A percentile compares a stretch with the other conserved stretches of the same genome.
Conservation (phyloP, 1,140 invertebrate species). For the Zaprionus taronus region DNA sequence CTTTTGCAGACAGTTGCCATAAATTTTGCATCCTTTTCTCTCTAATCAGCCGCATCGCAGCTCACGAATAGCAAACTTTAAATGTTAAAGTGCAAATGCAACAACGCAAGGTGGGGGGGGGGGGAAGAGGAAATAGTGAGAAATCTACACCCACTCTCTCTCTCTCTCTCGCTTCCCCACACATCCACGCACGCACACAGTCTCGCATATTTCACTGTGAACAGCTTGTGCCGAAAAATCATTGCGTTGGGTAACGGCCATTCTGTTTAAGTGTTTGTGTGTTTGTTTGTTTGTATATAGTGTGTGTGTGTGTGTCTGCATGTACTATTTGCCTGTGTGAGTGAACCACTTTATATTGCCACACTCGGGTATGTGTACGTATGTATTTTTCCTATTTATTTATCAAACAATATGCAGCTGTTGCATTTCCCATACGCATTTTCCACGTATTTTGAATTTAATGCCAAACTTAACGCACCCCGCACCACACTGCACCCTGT, state of each 20-base stretch:
- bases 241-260: constrained; percentile 52
- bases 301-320: neutral
- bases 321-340: constrained; percentile 12
- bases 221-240: constrained; percentile 54
- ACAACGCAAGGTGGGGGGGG: neutral
- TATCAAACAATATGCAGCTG: constrained; percentile 72
- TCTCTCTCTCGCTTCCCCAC: neutral
- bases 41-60: constrained; percentile 44
- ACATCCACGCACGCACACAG: neutral
- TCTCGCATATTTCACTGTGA: constrained; percentile 46
- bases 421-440: constrained; percentile 71
- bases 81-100: constrained; percentile 45
- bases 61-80: constrained; percentile 20
- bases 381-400: constrained; percentile 58
- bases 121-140: neutral
- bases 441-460: constrained; percentile 54
- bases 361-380: neutral
- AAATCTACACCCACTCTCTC: neutral
- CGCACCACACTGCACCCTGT: neutral
- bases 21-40: constrained; percentile 38
- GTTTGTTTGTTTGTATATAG: neutral
- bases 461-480: constrained; percentile 55
- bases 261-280: constrained; percentile 4
- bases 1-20: constrained; percentile 45
- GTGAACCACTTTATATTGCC: constrained; percentile 17